Base-by-base conservation (phyloP, 2,888 invertebrate species). In the Lasiommata megera region DNA sequence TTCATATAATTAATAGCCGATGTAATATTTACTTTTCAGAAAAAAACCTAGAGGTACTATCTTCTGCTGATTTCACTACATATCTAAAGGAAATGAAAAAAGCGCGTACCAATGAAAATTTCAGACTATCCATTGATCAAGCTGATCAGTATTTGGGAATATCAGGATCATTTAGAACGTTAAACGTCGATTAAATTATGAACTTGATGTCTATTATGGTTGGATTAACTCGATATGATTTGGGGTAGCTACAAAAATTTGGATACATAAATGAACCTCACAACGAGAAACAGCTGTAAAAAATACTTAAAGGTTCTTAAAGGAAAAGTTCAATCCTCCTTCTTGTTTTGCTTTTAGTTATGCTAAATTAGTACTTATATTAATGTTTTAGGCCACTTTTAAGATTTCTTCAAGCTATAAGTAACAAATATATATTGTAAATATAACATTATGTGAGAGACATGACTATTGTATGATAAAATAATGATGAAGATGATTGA, bases 1-100 rank as follows among this genome's bases (percentile, higher is more conserved):
- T 23, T 5, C 3, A 3, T 23, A 23, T 23, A 5, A 23, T 23
- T 23, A 23, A 23, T 31, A 31, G 7, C 11, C 9, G 7, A 12
- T 17, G 8, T 11, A 1, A 43, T 11, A 14, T 37, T 36, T 43
- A 31, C 36, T 57, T 62, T 31, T 29, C 52, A 64, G 64, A 57
- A 48, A 47, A 57, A 14, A 53, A 36, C 14, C 28, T 53, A 44
- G 46, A 62, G 3, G 36, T 38, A 1, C 6, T 64, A 31, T 48
- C 63, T 17, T 61, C 73, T 0, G 59, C 71, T 3, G 61, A 70
- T 5, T 67, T 71, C 31, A 46, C 65, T 6, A 69, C 71, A 1
- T 70, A 74, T 28, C 61, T 79, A 18, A 67, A 65, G 18, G 64
- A 65, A 14, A 72, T 73, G 69, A 69, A 61, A 11, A 56, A 66